Evolutionary conservation across 2,797 vertebrate species (phyloP), one percentile per base, ranked within the genome.

Genomic region (Chanos chanos): DNA sequence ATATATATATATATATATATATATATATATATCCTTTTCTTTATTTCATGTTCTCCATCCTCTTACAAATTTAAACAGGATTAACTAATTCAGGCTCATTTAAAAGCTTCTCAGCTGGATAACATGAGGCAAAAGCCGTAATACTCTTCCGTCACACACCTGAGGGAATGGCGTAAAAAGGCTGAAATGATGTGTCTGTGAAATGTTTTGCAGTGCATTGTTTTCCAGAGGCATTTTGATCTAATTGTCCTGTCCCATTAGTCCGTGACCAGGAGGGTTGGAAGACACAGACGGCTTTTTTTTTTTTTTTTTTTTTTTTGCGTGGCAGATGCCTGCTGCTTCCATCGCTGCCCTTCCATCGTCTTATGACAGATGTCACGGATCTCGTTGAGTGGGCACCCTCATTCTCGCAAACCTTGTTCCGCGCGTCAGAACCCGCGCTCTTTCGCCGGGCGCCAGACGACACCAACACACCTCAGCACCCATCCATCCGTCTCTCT

Each of bases 311-410:
- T n/a, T n/a, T n/a, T n/a, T n/a, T n/a, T n/a, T n/a, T n/a, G n/a
- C 76, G 80, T 85, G 83, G 83, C 87, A 91, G 89, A 88, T 83
- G 86, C 81, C 84, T 80, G 84, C 77, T 77, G 82, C 86, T 86
- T 79, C 69, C 72, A 61, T 48, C 73, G 82, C 81, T 83, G 84
- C 85, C 87, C 88, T 89, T 87, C n/a, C 84, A 87, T 87, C 83
- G 85, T 76, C 79, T 64, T 73, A 75, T 90, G 89, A 90, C 89
- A 91, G 89, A 89, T 88, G 86, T 88, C 87, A 89, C 81, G 74
- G 83, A 84, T 87, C 78, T 80, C 85, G 77, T 82, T 83, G 86
- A 87, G 87, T 47, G 80, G 82, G 81, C 83, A 78, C 83, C 83
- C 84, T 90, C 82, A 71, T 86, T 88, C 84, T 90, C 61, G 28